A percentile compares a stretch with the other conserved stretches of the same genome.
Conservation (phyloP, 2,888 invertebrate genomes). For the Mythimna albipuncta region DNA sequence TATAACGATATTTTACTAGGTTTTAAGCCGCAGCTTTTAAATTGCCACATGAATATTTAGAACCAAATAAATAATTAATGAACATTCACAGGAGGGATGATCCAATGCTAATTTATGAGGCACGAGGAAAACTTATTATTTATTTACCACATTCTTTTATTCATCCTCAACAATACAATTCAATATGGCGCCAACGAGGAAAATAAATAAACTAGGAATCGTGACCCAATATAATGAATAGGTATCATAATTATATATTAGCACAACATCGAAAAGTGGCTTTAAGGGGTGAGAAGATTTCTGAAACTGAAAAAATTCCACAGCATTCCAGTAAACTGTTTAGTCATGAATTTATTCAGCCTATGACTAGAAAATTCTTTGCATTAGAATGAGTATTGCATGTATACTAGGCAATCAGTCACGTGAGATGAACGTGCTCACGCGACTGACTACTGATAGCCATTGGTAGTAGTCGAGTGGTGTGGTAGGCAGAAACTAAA, state of each 20-base stretch:
- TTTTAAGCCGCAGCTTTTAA: neutral
- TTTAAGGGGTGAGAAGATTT: neutral
- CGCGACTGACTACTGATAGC: constrained; percentile 19
- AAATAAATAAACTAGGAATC: constrained; percentile 22
- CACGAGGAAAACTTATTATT: constrained; percentile 7
- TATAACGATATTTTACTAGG: no score
- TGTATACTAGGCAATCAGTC: constrained; percentile 10
- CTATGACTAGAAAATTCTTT: constrained; percentile 12
- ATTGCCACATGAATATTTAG: neutral
- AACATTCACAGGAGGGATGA: neutral
- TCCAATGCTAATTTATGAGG: neutral
- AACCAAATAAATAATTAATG: neutral
- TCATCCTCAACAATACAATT: constrained; percentile 1
- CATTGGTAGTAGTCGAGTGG: neutral
- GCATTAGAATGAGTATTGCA: neutral
- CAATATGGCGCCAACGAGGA: constrained; percentile 4
- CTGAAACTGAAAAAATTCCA: neutral
- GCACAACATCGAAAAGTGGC: constrained; percentile 7
- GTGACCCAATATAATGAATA: constrained; percentile 6
- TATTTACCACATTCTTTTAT: constrained; percentile 16
- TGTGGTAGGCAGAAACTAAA: constrained; percentile 2
- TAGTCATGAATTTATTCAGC: constrained; percentile 26
- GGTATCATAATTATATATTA: constrained; percentile 3
- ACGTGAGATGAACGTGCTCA: constrained; percentile 36
- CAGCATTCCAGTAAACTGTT: constrained; percentile 9